Evolutionary conservation across 1,140 invertebrate genomes (phyloP).

Genomic region (Trichogramma pretiosum): DNA sequence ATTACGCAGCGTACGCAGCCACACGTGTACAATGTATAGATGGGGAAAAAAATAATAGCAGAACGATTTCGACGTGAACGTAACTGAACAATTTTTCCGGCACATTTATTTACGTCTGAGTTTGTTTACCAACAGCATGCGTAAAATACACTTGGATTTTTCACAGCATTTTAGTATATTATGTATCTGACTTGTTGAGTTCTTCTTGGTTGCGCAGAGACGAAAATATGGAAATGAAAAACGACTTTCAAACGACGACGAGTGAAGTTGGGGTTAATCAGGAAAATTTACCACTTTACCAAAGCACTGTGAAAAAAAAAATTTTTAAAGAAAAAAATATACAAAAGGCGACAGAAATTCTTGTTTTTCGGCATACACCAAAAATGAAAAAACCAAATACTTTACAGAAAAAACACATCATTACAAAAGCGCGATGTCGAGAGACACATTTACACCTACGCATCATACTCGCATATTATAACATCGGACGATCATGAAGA

Average conservation of each 20-base stretch:
- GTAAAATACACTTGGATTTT: slow-evolving; percentile 22
- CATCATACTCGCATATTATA: slow-evolving; percentile 14
- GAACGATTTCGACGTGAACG: slow-evolving; percentile 29
- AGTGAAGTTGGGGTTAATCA: slow-evolving; percentile 21
- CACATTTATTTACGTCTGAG: slow-evolving; percentile 30
- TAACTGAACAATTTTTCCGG: slow-evolving; percentile 31
- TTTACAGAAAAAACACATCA: slow-evolving; percentile 19
- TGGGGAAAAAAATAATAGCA: too few relatives aligned
- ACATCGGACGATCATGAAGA: not conserved
- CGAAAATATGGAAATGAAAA: slow-evolving; percentile 26
- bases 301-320: too few relatives aligned
- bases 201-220: slow-evolving; percentile 38
- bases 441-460: slow-evolving; percentile 24
- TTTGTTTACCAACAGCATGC: slow-evolving; percentile 27
- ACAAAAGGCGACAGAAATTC: slow-evolving; percentile 30
- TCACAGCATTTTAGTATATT: too few relatives aligned
- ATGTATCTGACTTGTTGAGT: too few relatives aligned
- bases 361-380: slow-evolving; percentile 36
- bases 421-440: slow-evolving; percentile 4
- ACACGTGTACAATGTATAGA: slow-evolving; percentile 28
- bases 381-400: slow-evolving; percentile 24
- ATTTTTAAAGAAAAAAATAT: slow-evolving; percentile 7
- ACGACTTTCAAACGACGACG: slow-evolving; percentile 20
- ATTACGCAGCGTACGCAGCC: too few relatives aligned
- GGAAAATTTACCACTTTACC: too few relatives aligned